Base-by-base conservation (phyloP, 2,888 invertebrate species). In the Syrphus vitripennis region DNA sequence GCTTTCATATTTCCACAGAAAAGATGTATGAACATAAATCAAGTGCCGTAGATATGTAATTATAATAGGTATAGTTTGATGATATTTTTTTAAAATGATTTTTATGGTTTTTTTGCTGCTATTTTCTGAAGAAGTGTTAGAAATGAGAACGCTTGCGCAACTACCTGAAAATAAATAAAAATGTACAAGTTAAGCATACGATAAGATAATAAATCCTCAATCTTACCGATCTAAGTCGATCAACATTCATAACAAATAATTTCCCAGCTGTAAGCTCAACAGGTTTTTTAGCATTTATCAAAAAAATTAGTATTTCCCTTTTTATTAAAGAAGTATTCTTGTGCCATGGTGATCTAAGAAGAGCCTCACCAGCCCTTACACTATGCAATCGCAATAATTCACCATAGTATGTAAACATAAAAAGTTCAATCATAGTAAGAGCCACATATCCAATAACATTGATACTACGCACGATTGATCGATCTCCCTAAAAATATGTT, bases 351-450 rank as follows among this genome's bases (percentile, higher is more conserved):
- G 90, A 89, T 0, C 92, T 89, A 80, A 90, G 89, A 16, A 90
- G 88, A 29, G 92, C 91, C 4, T 91, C 91, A 2, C 90, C 91
- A 19, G 89, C 89, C 3, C 91, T 90, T 0, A 90, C 63, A 53
- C 92, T 91, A 70, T 92, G 91, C 4, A 76, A 78, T 7, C 89
- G 83, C 16, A 92, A 65, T 34, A 91, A 16, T 55, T 92, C 92
- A 0, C 91, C 92, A 53, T 88, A 91, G 42, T 90, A 92, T 0
- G 91, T 91, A 82, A 91, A 92, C 89, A 92, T 89, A 0, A 91
- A 59, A 1, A 92, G 88, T 63, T 92, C 92, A 0, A 87, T 80
- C 0, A 87, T 31, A 0, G 92, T 91, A 14, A 92, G 84, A 0
- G n/a, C 42, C 4, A 92, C 65, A 70, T 92, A 92, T 74, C 90